phyloP scores from a whole-genome alignment of 1,140 invertebrate species.

The Nomia melanderi region DNA sequence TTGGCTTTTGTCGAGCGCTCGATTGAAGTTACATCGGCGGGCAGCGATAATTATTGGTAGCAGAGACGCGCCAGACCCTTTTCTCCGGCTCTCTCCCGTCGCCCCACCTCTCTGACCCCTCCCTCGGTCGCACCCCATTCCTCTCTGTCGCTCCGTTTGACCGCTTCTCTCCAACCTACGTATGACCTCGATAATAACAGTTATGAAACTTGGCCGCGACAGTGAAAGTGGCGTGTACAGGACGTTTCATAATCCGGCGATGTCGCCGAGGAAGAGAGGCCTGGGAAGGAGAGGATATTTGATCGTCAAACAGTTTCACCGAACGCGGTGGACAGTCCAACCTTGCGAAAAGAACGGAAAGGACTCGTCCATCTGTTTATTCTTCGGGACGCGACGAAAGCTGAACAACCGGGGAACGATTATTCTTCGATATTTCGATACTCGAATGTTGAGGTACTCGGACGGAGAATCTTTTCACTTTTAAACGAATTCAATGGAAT shows the following conservation, averaged over 20 bases:
- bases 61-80: conserved; percentile 52
- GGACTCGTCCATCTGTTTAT: background rate
- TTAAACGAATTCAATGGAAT: too few relatives aligned
- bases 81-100: conserved; percentile 39
- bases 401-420: too few relatives aligned
- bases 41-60: conserved; percentile 9
- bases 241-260: conserved; percentile 68
- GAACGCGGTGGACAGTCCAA: too few relatives aligned
- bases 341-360: background rate
- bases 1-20: background rate
- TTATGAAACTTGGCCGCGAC: conserved; percentile 75
- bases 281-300: conserved; percentile 24
- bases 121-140: background rate
- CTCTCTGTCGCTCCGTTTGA: background rate
- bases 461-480: too few relatives aligned
- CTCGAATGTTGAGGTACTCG: too few relatives aligned
- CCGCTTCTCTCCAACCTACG: conserved; percentile 60
- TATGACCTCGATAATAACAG: conserved; percentile 74
- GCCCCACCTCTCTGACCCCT: background rate
- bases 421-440: too few relatives aligned
- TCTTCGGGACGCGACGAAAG: too few relatives aligned
- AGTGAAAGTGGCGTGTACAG: conserved; percentile 73
- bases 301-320: conserved; percentile 35
- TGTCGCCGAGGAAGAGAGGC: conserved; percentile 11
- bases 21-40: background rate